Base-by-base conservation (phyloP, 1,140 invertebrate genomes). In the Chymomyza costata region DNA sequence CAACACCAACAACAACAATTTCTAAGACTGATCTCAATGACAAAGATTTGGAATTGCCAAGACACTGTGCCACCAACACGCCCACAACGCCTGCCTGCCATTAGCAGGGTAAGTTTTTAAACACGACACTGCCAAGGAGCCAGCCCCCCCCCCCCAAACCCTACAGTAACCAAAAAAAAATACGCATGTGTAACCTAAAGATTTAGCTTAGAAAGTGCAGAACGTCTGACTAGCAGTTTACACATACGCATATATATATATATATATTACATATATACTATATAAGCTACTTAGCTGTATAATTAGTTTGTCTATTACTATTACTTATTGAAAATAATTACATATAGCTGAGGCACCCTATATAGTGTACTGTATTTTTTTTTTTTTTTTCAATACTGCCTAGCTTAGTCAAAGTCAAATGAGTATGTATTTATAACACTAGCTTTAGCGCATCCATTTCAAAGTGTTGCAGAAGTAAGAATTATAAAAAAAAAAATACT, bases 11-110 rank as follows among this genome's bases (percentile, higher is more conserved):
- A 58, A 39, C 35, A 7, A 34, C 39, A 51, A n/a, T n/a, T 6
- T 11, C 28, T 31, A 66, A 66, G 64, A 63, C 64, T 66, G 64
- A 66, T 66, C 64, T 66, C 64, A 62, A 65, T 14, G 57, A 44
- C 48, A n/a, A 7, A 6, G 16, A 16, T 34, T 51, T 38, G 17
- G 48, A n/a, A n/a, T n/a, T n/a, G n/a, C n/a, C n/a, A n/a, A n/a
- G n/a, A n/a, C n/a, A n/a, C n/a, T n/a, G n/a, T n/a, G n/a, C n/a
- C n/a, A n/a, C n/a, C n/a, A n/a, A n/a, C n/a, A n/a, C 34, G 21
- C 28, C 17, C 1, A 16, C 15, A 2, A 16, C 30, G 11, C 3
- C 7, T 1, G 15, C 25, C 11, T n/a, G 15, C 1, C 1, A 10
- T 10, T 11, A 8, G 13, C 15, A 34, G 14, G 50, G 40, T 3